These are phyloP conservation scores for Psococerastis gibbosa DNA, from an alignment of 2,888 invertebrate species.

Conservation along the genomic window DNA sequence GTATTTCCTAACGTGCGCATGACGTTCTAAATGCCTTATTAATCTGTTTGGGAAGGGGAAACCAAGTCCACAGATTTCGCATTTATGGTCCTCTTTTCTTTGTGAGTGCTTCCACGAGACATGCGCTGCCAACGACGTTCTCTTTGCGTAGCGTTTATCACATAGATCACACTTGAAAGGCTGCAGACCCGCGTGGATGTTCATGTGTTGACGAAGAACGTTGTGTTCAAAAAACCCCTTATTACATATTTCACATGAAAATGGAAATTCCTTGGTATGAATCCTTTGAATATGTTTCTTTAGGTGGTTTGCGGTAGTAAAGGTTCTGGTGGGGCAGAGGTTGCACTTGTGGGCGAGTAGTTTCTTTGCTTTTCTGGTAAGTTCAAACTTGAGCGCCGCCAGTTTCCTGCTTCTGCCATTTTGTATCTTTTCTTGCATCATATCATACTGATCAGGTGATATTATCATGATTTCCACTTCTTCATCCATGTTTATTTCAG, in stretches of 20 bases:
- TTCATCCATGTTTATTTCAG: too few species aligned
- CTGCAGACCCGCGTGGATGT: conserved; percentile 30
- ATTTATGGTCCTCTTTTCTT: too few species aligned
- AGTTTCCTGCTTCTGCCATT: too few species aligned
- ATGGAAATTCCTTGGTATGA: not conserved
- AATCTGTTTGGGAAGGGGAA: conserved; percentile 1
- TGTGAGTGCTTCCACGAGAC: not conserved
- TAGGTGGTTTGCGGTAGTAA: not conserved
- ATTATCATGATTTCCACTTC: too few species aligned
- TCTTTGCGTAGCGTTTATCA: conserved; percentile 31
- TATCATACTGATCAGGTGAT: too few species aligned
- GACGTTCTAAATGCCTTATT: not conserved
- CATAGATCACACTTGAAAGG: conserved; percentile 31
- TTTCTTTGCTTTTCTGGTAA: too few species aligned
- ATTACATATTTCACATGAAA: conserved; percentile 27
- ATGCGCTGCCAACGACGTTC: conserved; percentile 20
- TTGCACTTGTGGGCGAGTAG: too few species aligned
- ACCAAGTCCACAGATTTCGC: not conserved
- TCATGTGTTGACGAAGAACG: conserved; percentile 27
- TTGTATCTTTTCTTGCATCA: too few species aligned
- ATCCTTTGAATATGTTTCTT: not conserved
- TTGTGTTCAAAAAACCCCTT: conserved; percentile 29
- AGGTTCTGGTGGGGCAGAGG: too few species aligned
- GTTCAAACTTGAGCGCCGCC: too few species aligned
- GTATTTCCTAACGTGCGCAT: not conserved